Evolutionary conservation across 2,113 vertebrate genomes (phyloP).

Genomic region (Mystacornis crossleyi): DNA sequence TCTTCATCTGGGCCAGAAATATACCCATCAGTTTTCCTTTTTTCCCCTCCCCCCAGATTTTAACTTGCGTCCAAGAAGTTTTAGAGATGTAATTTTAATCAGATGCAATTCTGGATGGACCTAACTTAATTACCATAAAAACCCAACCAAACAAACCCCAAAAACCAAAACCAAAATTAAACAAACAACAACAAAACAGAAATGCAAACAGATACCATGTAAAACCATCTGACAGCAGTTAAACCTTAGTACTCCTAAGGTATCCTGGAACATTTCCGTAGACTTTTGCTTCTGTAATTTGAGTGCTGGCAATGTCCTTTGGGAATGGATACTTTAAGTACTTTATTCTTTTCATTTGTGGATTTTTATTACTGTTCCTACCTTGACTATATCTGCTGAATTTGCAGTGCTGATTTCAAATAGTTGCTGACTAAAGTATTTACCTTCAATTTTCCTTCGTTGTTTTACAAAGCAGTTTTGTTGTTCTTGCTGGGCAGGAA

Average conservation of each 20-base stretch:
- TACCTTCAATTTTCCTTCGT: conserved; percentile 49
- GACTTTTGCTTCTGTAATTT: not conserved
- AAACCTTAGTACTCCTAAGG: not conserved
- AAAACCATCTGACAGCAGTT: not conserved
- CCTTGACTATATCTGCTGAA: conserved; percentile 38
- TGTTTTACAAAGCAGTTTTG: not conserved
- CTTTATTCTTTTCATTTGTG: conserved; percentile 23
- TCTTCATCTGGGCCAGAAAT: not conserved
- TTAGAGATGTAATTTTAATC: not conserved
- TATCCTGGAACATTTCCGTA: not conserved
- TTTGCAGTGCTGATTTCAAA: conserved; percentile 33
- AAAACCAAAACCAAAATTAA: not conserved
- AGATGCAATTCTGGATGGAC: not conserved
- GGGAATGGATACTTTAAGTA: conserved; percentile 3
- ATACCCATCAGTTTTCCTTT: not conserved
- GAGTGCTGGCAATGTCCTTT: not conserved
- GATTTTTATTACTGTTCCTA: conserved; percentile 28
- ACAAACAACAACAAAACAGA: not conserved
- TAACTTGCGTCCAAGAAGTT: not conserved
- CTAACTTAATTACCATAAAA: not conserved
- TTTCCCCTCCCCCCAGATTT: rapidly evolving
- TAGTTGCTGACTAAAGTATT: conserved; percentile 44
- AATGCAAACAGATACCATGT: not conserved
- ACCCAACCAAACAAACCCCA: not conserved
- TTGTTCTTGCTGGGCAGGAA: not conserved